phyloP scores from a whole-genome alignment of 2,797 vertebrate genomes.

The Hirundo rustica region DNA sequence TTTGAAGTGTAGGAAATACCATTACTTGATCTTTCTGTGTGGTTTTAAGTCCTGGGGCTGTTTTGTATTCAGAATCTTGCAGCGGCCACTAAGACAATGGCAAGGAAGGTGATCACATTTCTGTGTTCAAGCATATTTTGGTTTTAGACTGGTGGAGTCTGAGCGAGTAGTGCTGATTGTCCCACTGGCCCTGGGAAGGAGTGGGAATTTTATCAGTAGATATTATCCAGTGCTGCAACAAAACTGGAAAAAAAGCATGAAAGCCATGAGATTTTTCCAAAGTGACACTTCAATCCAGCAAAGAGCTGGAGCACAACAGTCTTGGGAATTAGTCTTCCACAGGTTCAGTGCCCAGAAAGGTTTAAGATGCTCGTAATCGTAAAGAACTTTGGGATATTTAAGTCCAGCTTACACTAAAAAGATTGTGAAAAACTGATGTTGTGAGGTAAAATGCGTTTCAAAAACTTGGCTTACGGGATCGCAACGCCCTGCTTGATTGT shows the following conservation, averaged over 20 bases:
- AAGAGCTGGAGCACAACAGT: background rate
- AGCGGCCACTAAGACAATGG: background rate
- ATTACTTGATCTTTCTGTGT: background rate
- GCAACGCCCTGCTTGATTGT: no score
- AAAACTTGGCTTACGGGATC: no score
- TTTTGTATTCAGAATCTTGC: background rate
- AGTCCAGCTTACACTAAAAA: no score
- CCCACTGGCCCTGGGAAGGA: background rate
- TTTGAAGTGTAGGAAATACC: background rate
- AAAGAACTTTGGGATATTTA: background rate
- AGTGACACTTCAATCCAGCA: background rate
- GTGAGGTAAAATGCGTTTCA: no score
- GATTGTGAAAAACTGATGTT: no score
- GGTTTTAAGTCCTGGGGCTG: background rate
- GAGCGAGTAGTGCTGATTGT: background rate
- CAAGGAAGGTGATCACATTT: background rate
- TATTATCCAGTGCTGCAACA: background rate
- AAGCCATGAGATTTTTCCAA: background rate
- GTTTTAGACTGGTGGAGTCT: background rate
- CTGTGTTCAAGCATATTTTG: background rate
- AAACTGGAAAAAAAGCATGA: background rate
- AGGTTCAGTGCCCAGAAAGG: background rate
- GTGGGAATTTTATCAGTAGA: background rate
- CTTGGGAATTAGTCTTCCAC: background rate
- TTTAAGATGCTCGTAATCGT: background rate